Evolutionary conservation across 1,140 invertebrate genomes (phyloP), one percentile per base, ranked within the genome.

Genomic region (Episyrphus balteatus): DNA sequence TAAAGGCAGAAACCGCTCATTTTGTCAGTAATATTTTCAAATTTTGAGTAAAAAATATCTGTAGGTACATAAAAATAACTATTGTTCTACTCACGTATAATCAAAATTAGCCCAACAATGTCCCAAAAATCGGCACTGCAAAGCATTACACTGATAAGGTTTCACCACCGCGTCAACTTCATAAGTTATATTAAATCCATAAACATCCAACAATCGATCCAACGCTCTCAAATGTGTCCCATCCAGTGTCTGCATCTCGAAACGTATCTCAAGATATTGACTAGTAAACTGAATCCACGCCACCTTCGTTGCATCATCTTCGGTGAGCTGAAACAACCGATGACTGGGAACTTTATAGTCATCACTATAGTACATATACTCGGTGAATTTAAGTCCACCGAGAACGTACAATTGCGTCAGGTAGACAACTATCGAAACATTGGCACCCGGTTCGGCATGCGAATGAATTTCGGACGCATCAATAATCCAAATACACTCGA

Each of bases 181-280:
- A 62, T 92, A 93, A 5, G 89, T 93, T 51, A 93, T 82, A 66
- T 95, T 95, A 71, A 95, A 92, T 8, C 90, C 91, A 61, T 84
- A 92, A 3, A 91, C 87, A 51, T 90, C 81, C 17, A 92, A 72
- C 10, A 93, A 72, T 43, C 83, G 78, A 53, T 88, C 80, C 36
- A 89, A 67, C 0, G 88, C 87, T 1, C 91, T 71, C 34, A 93
- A 70, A 65, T 93, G 88, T 34, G 86, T 83, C 6, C 88, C 88
- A 55, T 87, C 84, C 44, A 88, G 71, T 17, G 81, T 70, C 49
- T 80, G 72, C 37, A 90, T 70, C 5, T 75, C 73, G 56, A 95
- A 80, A 38, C 86, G 82, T 21, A 93, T 76, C 15, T 89, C 85
- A 37, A 93, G 66, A 53, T 82, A 88, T 15, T 82, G 83, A 37